Base-by-base conservation (phyloP, 92 coral and sea anemone species). In the Epizoanthus illoricatus region DNA sequence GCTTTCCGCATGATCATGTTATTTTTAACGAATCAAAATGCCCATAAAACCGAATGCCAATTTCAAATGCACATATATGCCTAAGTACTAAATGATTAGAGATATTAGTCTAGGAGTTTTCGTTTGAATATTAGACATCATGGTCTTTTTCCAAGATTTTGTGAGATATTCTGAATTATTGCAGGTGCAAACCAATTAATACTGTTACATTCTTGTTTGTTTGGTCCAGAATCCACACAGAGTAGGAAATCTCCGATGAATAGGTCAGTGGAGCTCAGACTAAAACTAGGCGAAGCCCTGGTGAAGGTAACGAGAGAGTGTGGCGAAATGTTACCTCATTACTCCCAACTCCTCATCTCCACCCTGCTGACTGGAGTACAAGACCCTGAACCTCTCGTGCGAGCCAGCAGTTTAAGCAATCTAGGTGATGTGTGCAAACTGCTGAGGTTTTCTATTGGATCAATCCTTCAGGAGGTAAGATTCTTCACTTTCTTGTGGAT, bases 341-440 rank as follows among this genome's bases (percentile, higher is more conserved):
- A 89, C 85, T 89, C 92, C 5, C 94, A 96, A 79, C 89, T 80
- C 49, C 93, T 96, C 21, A 24, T 93, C 66, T 84, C 93, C 21
- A 88, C 99, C 28, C 81, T 96, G 28, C 86, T 93, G 41, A 86
- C 92, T 8, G 99, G 99, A 0, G 93, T 86, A 4, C 81, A 80
- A 39, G 99, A 96, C 67, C 74, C 89, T 19, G 99, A 96, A 65
- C 89, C 90, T 69, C 73, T 93, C 18, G 91, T 96, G 11, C 90
- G 99, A 71, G 98, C 99, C 84, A 96, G 98, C 91, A 90, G 99
- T 79, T 88, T 96, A 39, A 94, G 98, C 55, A 96, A 88, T 81
- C 95, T 96, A 63, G 98, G 98, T 71, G 99, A 96, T 20, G 90
- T 91, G 28, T 96, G 94, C 85, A 88, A 91, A 71, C 82, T 96